Percentiles rank a stretch among this genome's conserved stretches.
Conservation (phyloP, 2,113 vertebrate species). For the Heterochromis multidens region DNA sequence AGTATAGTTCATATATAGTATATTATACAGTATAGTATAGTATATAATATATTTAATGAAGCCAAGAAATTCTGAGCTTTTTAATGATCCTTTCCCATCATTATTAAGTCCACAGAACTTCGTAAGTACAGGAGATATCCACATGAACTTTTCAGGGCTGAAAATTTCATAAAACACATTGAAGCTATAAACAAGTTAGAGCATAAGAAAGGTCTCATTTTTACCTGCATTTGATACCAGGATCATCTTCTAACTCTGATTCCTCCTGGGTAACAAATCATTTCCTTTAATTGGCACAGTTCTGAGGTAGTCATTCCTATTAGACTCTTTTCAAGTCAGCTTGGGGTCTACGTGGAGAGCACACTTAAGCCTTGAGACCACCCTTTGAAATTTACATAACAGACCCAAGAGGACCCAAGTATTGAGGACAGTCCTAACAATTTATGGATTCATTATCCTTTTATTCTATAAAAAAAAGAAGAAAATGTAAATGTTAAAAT, state of each 20-base stretch:
- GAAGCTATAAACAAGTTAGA: too few species aligned
- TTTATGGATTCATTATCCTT: too few species aligned
- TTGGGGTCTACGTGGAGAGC: neutral
- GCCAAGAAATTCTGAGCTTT: neutral
- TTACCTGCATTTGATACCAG: neutral
- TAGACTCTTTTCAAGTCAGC: neutral
- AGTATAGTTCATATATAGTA: too few species aligned
- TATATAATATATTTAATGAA: neutral
- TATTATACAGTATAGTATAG: too few species aligned
- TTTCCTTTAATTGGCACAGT: neutral
- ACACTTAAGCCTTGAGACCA: neutral
- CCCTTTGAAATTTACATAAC: neutral
- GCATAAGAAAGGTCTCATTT: neutral
- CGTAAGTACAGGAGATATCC: too few species aligned
- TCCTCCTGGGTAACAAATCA: neutral
- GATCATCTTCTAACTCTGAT: neutral
- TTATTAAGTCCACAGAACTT: neutral
- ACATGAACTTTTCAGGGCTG: too few species aligned
- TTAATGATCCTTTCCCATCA: neutral
- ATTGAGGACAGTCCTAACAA: too few species aligned
- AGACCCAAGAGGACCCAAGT: neutral
- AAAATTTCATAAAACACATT: too few species aligned
- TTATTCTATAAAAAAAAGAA: too few species aligned
- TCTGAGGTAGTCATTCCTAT: neutral
- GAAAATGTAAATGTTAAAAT: neutral